These are phyloP conservation scores for Gymnoscopelus microlampas DNA, from an alignment of 2,797 vertebrate genomes.

Conservation along the genomic window DNA sequence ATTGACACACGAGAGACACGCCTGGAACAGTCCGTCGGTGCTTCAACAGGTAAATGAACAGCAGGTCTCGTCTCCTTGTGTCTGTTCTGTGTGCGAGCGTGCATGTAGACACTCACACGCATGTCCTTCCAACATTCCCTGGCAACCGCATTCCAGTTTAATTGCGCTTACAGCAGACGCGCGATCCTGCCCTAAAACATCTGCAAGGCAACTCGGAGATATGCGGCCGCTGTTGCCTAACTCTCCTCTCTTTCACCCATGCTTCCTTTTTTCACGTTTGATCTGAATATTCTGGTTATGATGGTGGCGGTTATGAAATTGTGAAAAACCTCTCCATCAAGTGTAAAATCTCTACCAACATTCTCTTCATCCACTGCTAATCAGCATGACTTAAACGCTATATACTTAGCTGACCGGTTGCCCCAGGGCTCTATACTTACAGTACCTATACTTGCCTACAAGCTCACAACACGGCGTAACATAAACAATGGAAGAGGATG, in stretches of 20 bases:
- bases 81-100: background rate
- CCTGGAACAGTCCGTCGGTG: background rate
- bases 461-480: too few species aligned
- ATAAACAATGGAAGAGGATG: too few species aligned
- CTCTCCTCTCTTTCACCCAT: too few species aligned
- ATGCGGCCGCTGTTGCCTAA: constrained; percentile 13
- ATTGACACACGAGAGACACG: background rate
- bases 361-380: background rate
- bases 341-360: background rate
- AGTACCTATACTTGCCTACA: too few species aligned
- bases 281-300: background rate
- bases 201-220: constrained; percentile 45
- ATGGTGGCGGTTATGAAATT: background rate
- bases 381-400: background rate
- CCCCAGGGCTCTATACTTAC: too few species aligned
- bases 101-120: too few species aligned
- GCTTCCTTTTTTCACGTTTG: too few species aligned
- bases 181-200: constrained; percentile 41
- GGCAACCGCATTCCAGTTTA: constrained; percentile 55
- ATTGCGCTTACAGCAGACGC: constrained; percentile 29
- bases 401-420: background rate
- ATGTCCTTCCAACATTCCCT: constrained; percentile 27
- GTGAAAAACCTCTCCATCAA: background rate
- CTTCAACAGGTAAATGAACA: constrained; percentile 16
- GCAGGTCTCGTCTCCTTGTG: constrained; percentile 4